Conservation (phyloP, 1,140 invertebrate species). For the Drosophila nigrodunni region DNA sequence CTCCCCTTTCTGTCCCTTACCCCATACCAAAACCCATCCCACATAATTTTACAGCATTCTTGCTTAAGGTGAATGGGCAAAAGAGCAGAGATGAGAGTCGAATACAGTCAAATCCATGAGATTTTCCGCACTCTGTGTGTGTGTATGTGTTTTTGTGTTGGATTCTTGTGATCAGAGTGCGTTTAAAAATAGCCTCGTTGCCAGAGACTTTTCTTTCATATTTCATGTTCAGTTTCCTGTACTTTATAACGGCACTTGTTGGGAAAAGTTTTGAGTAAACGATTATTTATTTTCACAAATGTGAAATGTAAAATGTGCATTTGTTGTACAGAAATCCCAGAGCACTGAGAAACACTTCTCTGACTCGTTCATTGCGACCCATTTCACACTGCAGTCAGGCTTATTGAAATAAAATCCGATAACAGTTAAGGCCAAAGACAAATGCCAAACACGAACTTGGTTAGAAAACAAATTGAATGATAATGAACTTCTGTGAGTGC, state of each 20-base stretch:
- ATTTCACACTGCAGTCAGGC: slow-evolving; percentile 36
- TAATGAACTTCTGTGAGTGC: slow-evolving; percentile 54
- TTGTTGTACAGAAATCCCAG: slow-evolving; percentile 10
- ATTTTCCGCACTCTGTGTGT: background rate
- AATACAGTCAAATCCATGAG: slow-evolving; percentile 13
- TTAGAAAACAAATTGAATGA: slow-evolving; percentile 58
- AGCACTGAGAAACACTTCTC: background rate
- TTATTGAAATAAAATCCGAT: slow-evolving; percentile 66
- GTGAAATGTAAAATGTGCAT: slow-evolving; percentile 24
- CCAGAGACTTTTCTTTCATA: slow-evolving; percentile 20
- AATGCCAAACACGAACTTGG: slow-evolving; percentile 59
- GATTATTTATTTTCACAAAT: slow-evolving; percentile 30
- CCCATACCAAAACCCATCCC: background rate
- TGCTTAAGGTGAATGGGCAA: slow-evolving; percentile 30
- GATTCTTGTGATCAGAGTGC: slow-evolving; percentile 26
- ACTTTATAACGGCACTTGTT: slow-evolving; percentile 48
- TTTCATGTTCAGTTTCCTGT: slow-evolving; percentile 63
- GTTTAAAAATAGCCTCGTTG: slow-evolving; percentile 44
- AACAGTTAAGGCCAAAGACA: slow-evolving; percentile 28
- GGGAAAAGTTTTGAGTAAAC: slow-evolving; percentile 30
- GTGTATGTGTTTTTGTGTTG: slow-evolving; percentile 10
- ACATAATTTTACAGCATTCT: slow-evolving; percentile 21
- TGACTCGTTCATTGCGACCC: slow-evolving; percentile 31
- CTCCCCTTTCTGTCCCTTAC: background rate
- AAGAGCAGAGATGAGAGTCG: slow-evolving; percentile 16